Conservation (phyloP, 2,797 vertebrate species). For the Schizopygopsis pylzovi region DNA sequence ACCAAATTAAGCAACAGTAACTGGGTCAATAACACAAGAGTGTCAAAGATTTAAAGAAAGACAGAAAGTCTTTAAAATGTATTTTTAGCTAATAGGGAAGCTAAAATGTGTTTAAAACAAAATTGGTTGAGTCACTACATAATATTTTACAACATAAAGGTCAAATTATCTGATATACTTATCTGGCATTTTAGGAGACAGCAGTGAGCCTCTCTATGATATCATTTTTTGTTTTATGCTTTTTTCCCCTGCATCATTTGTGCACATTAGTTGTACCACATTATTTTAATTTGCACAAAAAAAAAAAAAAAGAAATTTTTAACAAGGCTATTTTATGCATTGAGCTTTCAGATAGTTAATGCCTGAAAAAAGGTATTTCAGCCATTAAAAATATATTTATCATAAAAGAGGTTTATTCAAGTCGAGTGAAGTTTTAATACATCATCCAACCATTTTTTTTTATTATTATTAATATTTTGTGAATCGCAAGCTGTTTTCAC, state of each 20-base stretch:
- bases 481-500: background rate
- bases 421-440: background rate
- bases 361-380: background rate
- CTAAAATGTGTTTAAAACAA: too few relatives aligned
- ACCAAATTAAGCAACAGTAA: background rate
- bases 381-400: background rate
- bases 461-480: background rate
- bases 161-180: background rate
- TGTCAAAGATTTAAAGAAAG: background rate
- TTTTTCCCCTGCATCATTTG: background rate
- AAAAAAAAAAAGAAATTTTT: background rate
- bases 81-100: too few relatives aligned
- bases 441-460: background rate
- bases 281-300: background rate
- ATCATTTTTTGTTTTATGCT: background rate
- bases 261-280: background rate
- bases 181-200: background rate
- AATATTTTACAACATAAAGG: background rate
- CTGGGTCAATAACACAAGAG: background rate
- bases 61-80: too few relatives aligned
- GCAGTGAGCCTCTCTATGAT: background rate
- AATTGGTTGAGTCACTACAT: too few relatives aligned
- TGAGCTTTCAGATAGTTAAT: too few relatives aligned
- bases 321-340: background rate
- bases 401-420: background rate